These are phyloP conservation scores for Melanotus villosus DNA, from an alignment of 2,888 invertebrate genomes.

Conservation along the genomic window DNA sequence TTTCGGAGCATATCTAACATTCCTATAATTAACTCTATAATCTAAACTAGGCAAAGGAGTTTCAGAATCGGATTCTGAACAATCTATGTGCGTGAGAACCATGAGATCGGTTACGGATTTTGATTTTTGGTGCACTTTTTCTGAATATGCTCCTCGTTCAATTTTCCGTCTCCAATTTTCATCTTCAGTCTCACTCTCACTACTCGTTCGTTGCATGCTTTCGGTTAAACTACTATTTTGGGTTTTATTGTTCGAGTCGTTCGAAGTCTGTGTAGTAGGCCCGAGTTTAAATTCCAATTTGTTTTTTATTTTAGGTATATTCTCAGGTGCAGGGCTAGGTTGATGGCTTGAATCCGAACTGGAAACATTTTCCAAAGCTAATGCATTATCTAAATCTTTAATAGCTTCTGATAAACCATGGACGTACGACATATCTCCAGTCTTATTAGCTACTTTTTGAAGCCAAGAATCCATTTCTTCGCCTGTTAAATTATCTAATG, in stretches of 20 bases:
- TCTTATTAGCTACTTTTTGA: constrained; percentile 73
- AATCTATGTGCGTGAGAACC: constrained; percentile 78
- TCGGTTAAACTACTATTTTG: constrained; percentile 60
- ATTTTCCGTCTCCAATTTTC: constrained; percentile 75
- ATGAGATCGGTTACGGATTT: constrained; percentile 78
- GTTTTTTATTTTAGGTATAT: constrained; percentile 49
- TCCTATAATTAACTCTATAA: constrained; percentile 63
- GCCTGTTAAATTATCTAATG: constrained; percentile 70
- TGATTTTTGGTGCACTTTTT: constrained; percentile 77
- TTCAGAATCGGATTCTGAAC: constrained; percentile 74
- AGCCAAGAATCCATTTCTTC: constrained; percentile 73
- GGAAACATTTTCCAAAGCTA: constrained; percentile 75
- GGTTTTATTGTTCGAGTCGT: constrained; percentile 26
- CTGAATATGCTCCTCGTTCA: constrained; percentile 73
- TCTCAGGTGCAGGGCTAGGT: constrained; percentile 71
- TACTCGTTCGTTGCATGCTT: constrained; percentile 64
- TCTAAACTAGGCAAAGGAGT: constrained; percentile 66
- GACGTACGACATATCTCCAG: constrained; percentile 75
- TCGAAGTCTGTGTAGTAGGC: constrained; percentile 48
- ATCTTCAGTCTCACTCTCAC: constrained; percentile 76
- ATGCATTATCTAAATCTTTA: constrained; percentile 75
- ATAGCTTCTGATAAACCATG: constrained; percentile 76
- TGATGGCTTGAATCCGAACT: constrained; percentile 73
- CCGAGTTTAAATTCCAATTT: constrained; percentile 66
- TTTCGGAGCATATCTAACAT: constrained; percentile 64